Percentiles rank a stretch among this genome's conserved stretches.
phyloP scores from a whole-genome alignment of 2,797 vertebrate species.

The Pelodytes ibericus region DNA sequence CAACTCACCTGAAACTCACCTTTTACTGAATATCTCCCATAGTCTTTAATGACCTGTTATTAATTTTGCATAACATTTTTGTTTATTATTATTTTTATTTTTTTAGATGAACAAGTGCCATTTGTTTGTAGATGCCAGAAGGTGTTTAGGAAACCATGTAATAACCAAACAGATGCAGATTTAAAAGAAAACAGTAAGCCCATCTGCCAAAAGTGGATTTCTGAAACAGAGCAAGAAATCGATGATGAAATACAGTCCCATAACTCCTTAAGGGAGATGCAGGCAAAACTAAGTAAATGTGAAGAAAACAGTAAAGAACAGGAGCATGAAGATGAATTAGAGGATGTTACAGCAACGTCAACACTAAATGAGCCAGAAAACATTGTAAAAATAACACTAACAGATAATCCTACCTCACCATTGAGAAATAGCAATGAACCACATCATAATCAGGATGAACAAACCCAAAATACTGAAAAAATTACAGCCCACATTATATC shows the following conservation, averaged over 20 bases:
- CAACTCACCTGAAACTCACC: too few species aligned
- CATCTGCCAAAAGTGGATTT: slow-evolving; percentile 65
- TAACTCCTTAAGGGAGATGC: slow-evolving; percentile 64
- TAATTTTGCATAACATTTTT: slow-evolving; percentile 18
- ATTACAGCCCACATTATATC: slow-evolving; percentile 72
- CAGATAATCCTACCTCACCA: slow-evolving; percentile 64
- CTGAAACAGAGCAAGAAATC: slow-evolving; percentile 64
- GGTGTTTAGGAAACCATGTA: slow-evolving; percentile 60
- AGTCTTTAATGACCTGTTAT: too few species aligned
- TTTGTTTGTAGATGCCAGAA: slow-evolving; percentile 62
- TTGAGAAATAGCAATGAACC: slow-evolving; percentile 65
- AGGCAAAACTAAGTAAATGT: slow-evolving; percentile 59
- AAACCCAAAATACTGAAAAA: slow-evolving; percentile 56
- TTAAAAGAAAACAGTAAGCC: slow-evolving; percentile 60
- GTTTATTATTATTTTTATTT: slow-evolving; percentile 30
- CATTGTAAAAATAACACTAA: slow-evolving; percentile 72
- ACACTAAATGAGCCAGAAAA: slow-evolving; percentile 66
- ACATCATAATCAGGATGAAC: slow-evolving; percentile 56
- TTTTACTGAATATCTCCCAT: too few species aligned
- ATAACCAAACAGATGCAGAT: slow-evolving; percentile 66
- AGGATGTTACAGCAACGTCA: slow-evolving; percentile 58
- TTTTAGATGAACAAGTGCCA: slow-evolving; percentile 65
- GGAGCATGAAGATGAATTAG: slow-evolving; percentile 55
- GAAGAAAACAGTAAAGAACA: slow-evolving; percentile 60
- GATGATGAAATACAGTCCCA: slow-evolving; percentile 62